Conservation (phyloP, 2,888 invertebrate species). For the Byasa hedistus region DNA sequence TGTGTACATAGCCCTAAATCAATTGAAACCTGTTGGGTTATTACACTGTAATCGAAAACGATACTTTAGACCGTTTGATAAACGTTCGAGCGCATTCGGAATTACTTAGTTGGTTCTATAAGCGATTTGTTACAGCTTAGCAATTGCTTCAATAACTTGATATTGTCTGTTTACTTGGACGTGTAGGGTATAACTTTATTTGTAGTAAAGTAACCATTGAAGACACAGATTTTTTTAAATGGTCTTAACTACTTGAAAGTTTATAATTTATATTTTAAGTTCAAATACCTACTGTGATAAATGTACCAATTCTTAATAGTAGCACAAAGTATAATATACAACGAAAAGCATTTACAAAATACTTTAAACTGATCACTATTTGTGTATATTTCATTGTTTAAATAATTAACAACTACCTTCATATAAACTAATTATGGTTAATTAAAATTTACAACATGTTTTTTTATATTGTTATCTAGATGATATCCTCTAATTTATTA, state of each 20-base stretch:
- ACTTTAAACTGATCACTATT: too few species aligned
- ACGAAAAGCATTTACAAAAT: too few species aligned
- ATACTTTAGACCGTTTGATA: slow-evolving; percentile 35
- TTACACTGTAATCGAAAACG: slow-evolving; percentile 40
- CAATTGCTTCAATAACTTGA: slow-evolving; percentile 38
- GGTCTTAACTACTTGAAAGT: too few species aligned
- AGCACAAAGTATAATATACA: too few species aligned
- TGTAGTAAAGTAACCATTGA: slow-evolving; percentile 5
- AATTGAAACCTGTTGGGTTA: slow-evolving; percentile 43
- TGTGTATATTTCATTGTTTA: too few species aligned
- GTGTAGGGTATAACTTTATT: slow-evolving; percentile 19
- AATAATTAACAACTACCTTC: too few species aligned
- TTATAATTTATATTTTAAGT: too few species aligned
- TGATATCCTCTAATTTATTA: background rate
- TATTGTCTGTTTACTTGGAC: slow-evolving; percentile 18
- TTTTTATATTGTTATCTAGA: background rate
- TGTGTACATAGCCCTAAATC: slow-evolving; percentile 41
- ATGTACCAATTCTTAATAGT: too few species aligned
- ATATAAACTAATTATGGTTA: background rate
- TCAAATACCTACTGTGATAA: too few species aligned
- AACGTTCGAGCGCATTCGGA: slow-evolving; percentile 33
- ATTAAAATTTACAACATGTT: background rate
- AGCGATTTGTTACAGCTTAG: slow-evolving; percentile 28
- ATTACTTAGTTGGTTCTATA: slow-evolving; percentile 34
- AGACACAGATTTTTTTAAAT: too few species aligned